These are phyloP conservation scores for Daphoenositta chrysoptera DNA, from an alignment of 2,113 vertebrate species.

Conservation along the genomic window DNA sequence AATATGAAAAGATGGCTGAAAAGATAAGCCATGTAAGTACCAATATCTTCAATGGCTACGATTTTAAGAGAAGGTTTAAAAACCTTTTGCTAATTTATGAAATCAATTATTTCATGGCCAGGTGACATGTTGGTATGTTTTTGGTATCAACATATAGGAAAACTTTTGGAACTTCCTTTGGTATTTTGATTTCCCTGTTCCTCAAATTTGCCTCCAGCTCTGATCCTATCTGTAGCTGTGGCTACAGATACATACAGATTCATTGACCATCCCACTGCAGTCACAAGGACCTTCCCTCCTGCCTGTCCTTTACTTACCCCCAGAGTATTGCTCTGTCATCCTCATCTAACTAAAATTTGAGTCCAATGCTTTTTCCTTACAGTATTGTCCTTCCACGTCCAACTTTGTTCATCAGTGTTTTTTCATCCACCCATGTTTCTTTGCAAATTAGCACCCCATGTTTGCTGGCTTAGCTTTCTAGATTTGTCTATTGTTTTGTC, in stretches of 20 bases:
- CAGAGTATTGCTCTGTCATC: neutral
- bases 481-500: neutral
- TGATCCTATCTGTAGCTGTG: neutral
- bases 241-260: neutral
- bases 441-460: neutral
- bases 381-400: neutral
- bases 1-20: neutral
- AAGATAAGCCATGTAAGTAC: neutral
- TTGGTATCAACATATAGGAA: neutral
- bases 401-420: rapidly evolving
- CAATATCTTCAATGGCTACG: neutral
- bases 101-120: neutral
- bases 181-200: neutral
- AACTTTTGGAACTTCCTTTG: neutral
- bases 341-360: neutral
- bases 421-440: neutral
- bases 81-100: neutral
- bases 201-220: neutral
- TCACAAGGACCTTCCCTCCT: neutral
- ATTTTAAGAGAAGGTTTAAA: neutral
- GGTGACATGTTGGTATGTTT: too few relatives aligned
- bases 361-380: neutral
- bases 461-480: neutral
- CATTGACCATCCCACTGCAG: neutral
- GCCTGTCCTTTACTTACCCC: neutral